Percentiles rank a stretch among this genome's conserved stretches.
These are phyloP conservation scores for Cheilosia vernalis DNA, from an alignment of 2,888 invertebrate genomes.

Conservation along the genomic window DNA sequence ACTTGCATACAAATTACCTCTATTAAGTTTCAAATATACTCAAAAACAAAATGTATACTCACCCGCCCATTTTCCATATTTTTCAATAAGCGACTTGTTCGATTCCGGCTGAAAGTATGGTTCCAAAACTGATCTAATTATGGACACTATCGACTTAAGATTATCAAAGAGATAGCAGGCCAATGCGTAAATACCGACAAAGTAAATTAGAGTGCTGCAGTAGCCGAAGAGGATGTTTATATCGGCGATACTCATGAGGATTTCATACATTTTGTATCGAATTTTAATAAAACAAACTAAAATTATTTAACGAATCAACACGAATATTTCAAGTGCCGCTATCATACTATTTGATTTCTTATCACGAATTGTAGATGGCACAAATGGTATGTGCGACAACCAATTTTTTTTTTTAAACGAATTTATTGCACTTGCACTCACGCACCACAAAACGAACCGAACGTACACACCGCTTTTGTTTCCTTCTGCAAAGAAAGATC, in stretches of 20 bases:
- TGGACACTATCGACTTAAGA: constrained; percentile 86
- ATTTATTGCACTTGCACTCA: constrained; percentile 5
- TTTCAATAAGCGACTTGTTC: constrained; percentile 86
- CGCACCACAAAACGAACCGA: constrained; percentile 19
- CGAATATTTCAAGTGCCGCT: too few species aligned
- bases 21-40: not conserved
- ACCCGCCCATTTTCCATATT: constrained; percentile 95
- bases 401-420: constrained; percentile 8
- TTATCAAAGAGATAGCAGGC: constrained; percentile 83
- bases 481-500: constrained; percentile 70
- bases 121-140: constrained; percentile 86
- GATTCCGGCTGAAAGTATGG: constrained; percentile 88
- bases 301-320: too few species aligned
- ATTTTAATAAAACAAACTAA: too few species aligned
- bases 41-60: constrained; percentile 81
- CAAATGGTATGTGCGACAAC: not conserved
- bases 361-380: not conserved
- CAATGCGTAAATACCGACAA: constrained; percentile 79
- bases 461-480: constrained; percentile 16
- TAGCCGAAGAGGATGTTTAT: constrained; percentile 80
- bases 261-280: constrained; percentile 38
- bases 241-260: constrained; percentile 73
- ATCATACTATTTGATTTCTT: too few species aligned
- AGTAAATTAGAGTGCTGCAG: constrained; percentile 78
- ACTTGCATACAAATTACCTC: constrained; percentile 19